Evolutionary conservation across 1,140 invertebrate species (phyloP), one percentile per base, ranked within the genome.

Genomic region (Neodiprion pinetum): DNA sequence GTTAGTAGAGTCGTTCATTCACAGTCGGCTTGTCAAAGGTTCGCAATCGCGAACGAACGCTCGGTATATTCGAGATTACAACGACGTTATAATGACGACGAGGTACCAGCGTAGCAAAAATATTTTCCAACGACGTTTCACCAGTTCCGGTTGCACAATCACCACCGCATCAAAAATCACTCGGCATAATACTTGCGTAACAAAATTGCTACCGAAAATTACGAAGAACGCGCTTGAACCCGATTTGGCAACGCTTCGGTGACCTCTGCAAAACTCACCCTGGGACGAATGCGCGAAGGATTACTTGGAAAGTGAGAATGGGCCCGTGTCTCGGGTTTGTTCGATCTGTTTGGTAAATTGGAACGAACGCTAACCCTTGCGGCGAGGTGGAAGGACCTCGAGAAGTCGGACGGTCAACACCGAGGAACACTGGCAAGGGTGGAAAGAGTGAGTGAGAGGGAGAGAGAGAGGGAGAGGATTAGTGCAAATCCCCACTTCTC

Each of bases 391-490:
- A 69, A 11, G 40, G 67, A 7, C 11, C 67, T 7, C 67, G 67
- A 8, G 67, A 65, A 65, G 67, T 47, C 67, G 67, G 67, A 69
- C 21, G 67, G 67, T 69, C 67, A 47, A 47, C 17, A 47, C 67
- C 67, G 17, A 23, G 23, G 12, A 47, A 67, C 28, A 48, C 11
- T 11, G 70, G 48, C 68, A 28, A 40, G 1, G 65, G 70, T 3
- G n/a, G 1, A 8, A 11, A 70, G 48, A 48, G 49, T 28, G 40
- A 67, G 14, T 48, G 23, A 66, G 73, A 67, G 47, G 47, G 47
- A 70, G 48, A 71, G 72, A 72, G 72, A 76, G 67, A 76, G 66
- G 40, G 66, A 73, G 48, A 49, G 71, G 72, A 68, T 48, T 69
- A 75, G 74, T 69, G 75, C 80, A 61, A 61, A 61, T 61, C 53